phyloP scores from a whole-genome alignment of 2,888 invertebrate species.

The Resseliella maxima region DNA sequence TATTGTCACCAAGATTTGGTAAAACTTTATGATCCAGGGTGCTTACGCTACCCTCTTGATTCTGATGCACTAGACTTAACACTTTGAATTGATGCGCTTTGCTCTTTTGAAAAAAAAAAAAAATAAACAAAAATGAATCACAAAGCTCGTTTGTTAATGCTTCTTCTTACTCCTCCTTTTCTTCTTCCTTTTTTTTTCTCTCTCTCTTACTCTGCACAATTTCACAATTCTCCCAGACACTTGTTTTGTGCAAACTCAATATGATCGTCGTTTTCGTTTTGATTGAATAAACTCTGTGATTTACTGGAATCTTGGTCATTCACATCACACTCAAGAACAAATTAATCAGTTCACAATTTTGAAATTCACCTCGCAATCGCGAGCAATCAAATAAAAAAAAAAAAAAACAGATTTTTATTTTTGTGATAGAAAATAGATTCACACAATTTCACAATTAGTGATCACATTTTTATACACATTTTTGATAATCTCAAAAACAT shows the following conservation, averaged over 20 bases:
- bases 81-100: constrained; percentile 57
- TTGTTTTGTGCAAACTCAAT: background rate
- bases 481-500: background rate
- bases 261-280: background rate
- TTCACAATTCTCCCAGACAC: background rate
- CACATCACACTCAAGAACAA: constrained; percentile 9
- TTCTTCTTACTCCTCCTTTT: background rate
- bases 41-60: constrained; percentile 57
- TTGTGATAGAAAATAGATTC: background rate
- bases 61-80: constrained; percentile 58
- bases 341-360: background rate
- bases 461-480: constrained; percentile 47
- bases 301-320: background rate
- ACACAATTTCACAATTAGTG: background rate
- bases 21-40: constrained; percentile 57
- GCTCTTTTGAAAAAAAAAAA: background rate
- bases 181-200: background rate
- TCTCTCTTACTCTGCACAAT: background rate
- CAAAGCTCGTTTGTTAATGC: background rate
- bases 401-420: background rate
- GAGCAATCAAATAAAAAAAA: background rate
- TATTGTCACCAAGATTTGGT: constrained; percentile 59
- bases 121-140: background rate
- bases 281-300: background rate
- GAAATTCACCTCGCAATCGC: background rate